Conservation (phyloP, 2,888 invertebrate species). For the Cyaniris semiargus region DNA sequence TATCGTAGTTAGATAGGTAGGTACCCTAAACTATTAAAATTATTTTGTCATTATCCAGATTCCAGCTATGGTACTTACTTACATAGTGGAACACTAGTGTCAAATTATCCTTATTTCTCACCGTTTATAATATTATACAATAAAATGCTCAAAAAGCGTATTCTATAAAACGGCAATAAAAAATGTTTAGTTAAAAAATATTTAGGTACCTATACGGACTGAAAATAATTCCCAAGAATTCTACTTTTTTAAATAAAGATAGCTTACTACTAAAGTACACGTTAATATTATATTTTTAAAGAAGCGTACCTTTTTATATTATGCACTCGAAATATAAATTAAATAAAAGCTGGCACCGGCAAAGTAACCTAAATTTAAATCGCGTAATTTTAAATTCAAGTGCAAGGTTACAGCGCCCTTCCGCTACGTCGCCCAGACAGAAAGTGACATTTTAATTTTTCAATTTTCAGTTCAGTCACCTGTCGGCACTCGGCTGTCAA, state of each 20-base stretch:
- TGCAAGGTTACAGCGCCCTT: conserved; percentile 28
- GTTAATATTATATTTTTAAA: neutral
- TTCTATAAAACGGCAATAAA: neutral
- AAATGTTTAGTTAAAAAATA: neutral
- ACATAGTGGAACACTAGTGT: neutral
- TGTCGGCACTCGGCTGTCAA: neutral
- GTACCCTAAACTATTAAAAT: neutral
- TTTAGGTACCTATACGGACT: too few relatives aligned
- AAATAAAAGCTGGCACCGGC: conserved; percentile 39
- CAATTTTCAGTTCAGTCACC: neutral
- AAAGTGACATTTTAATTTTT: conserved; percentile 11
- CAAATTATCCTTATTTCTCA: neutral
- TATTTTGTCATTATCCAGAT: too few relatives aligned
- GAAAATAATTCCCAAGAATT: neutral
- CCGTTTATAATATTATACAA: neutral
- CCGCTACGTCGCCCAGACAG: conserved; percentile 3
- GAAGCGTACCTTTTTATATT: conserved; percentile 14
- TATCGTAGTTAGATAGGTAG: neutral
- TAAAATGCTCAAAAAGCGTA: neutral
- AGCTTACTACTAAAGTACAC: neutral
- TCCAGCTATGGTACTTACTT: neutral
- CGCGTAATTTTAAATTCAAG: conserved; percentile 30
- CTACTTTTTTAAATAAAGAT: neutral
- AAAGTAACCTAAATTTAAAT: conserved; percentile 40
- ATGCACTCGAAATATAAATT: neutral